phyloP scores from a whole-genome alignment of 1,140 invertebrate species.

The Drosophila kurseongensis region DNA sequence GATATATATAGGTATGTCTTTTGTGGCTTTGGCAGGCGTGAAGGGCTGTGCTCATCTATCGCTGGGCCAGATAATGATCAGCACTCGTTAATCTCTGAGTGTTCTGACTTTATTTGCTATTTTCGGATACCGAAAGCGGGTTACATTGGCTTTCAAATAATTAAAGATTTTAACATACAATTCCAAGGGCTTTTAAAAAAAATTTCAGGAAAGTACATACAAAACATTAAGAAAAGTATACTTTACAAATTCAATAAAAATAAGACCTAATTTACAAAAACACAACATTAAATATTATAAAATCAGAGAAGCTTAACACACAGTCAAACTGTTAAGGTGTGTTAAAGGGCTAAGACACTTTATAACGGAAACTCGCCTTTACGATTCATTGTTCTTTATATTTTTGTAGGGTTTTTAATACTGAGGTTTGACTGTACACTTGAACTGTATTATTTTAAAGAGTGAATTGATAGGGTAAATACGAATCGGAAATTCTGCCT shows the following conservation, averaged over 20 bases:
- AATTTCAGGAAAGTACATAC: too few relatives aligned
- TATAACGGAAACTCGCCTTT: too few relatives aligned
- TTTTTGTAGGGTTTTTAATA: too few relatives aligned
- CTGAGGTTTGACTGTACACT: not conserved
- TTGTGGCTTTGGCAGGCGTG: constrained; percentile 53
- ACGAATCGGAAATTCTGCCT: not conserved
- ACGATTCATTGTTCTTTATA: not conserved
- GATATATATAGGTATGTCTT: not conserved
- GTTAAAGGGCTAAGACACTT: too few relatives aligned
- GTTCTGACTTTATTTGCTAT: constrained; percentile 26
- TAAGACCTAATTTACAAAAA: too few relatives aligned
- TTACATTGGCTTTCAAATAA: not conserved
- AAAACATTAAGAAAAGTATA: too few relatives aligned
- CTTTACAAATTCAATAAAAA: too few relatives aligned
- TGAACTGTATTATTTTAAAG: not conserved
- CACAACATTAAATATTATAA: too few relatives aligned
- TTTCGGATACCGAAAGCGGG: constrained; percentile 3
- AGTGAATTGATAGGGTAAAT: not conserved
- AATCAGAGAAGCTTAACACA: too few relatives aligned
- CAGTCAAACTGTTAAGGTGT: too few relatives aligned
- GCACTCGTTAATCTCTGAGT: constrained; percentile 1
- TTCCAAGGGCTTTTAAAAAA: too few relatives aligned
- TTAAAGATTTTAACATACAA: too few relatives aligned
- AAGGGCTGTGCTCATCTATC: constrained; percentile 38
- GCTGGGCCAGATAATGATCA: constrained; percentile 32